Conservation (phyloP, 2,113 vertebrate genomes). For the Myotis yumanensis region DNA sequence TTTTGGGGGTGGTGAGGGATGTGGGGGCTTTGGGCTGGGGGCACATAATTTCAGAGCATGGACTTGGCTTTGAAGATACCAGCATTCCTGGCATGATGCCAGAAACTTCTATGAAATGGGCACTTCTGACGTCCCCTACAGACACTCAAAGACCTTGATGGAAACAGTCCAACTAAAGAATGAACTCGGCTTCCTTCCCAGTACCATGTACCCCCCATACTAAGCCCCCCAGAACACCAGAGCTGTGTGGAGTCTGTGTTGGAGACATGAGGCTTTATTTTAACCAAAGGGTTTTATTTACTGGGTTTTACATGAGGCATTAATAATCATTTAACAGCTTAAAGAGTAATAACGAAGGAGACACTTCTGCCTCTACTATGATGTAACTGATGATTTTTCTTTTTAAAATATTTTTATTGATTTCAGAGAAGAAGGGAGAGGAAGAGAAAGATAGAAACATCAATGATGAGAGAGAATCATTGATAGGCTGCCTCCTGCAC, state of each 20-base stretch:
- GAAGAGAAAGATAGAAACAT: too few species aligned
- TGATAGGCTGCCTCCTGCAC: too few species aligned
- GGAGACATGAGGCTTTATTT: background rate
- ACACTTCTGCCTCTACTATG: background rate
- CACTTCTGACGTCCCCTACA: background rate
- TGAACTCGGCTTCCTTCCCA: background rate
- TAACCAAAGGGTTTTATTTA: background rate
- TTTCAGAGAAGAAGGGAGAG: too few species aligned
- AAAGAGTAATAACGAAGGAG: background rate
- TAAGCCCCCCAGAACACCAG: background rate
- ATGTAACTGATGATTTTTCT: background rate
- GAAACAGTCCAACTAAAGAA: background rate
- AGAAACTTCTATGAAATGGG: background rate
- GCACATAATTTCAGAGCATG: background rate
- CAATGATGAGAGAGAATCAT: too few species aligned
- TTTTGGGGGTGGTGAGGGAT: background rate
- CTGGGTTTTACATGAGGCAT: background rate
- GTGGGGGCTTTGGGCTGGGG: background rate
- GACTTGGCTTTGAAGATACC: background rate
- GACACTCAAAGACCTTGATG: background rate
- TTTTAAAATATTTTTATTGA: background rate
- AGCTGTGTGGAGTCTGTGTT: background rate
- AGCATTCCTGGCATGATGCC: background rate
- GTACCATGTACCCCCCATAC: background rate
- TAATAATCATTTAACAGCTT: background rate